Evolutionary conservation across 2,888 invertebrate genomes (phyloP), one percentile per base, ranked within the genome.

Genomic region (Pimpla rufipes): DNA sequence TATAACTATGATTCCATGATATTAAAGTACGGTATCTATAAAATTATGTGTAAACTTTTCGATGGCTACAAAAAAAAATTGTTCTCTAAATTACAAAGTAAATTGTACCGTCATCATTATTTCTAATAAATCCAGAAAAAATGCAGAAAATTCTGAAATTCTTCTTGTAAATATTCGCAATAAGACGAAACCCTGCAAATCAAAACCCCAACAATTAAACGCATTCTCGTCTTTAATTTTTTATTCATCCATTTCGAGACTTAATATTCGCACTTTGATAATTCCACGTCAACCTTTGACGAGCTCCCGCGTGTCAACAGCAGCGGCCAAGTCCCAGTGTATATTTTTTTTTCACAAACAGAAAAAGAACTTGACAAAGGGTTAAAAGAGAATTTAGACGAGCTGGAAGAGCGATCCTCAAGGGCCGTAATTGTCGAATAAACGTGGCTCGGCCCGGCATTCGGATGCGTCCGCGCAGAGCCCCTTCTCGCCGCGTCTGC

Each of bases 401-500:
- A 76, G 57, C 18, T 13, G 11, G 57, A 67, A 67, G 57, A 13
- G 35, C 11, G 57, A 13, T 18, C 11, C 23, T 40, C 40, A 18
- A 57, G 8, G 13, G 45, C 47, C 55, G 50, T 50, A 76, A 76
- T 59, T 73, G 35, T 59, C 50, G 45, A 47, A 21, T 37, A 74
- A 45, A 40, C 66, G 13, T 68, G 13, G 42, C 23, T 42, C 47
- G 13, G 23, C 35, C 35, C 13, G 42, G 57, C 11, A 16, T 71
- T 37, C 37, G 47, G 66, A 42, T 59, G 55, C 55, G 66, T 73
- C 11, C 8, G 29, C 5, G 29, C 29, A 29, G 29, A 29, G 29
- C 29, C 29, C 3, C 29, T 2, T 3, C 73, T 71, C 70, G 42
- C 66, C 68, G 29, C 68, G 64, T 74, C 57, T 70, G 71, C 64